Conservation (phyloP, 2,113 vertebrate genomes). For the Xenus cinereus region DNA sequence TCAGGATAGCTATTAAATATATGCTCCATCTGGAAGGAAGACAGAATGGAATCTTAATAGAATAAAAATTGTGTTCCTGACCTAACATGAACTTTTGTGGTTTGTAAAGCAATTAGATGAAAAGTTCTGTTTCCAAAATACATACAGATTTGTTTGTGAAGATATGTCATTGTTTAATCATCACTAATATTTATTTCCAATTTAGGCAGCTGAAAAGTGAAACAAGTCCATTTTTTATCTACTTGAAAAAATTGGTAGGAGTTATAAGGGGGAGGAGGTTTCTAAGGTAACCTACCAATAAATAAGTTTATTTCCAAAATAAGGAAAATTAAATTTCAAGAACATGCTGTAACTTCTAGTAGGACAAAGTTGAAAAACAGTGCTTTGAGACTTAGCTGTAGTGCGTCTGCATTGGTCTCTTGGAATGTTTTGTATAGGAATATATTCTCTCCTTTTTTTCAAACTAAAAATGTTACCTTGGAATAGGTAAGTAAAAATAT, state of each 20-base stretch:
- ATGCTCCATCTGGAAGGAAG: neutral
- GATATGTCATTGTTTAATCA: neutral
- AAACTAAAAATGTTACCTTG: neutral
- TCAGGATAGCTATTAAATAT: constrained; percentile 7
- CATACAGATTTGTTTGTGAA: neutral
- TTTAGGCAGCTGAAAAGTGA: constrained; percentile 10
- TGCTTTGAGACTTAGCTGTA: neutral
- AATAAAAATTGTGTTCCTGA: constrained; percentile 16
- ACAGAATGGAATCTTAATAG: neutral
- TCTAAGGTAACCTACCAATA: constrained; percentile 32
- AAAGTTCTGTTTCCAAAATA: constrained; percentile 3
- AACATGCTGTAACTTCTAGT: neutral
- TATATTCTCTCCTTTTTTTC: neutral
- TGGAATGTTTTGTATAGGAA: neutral
- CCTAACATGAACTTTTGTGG: neutral
- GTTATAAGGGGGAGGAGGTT: neutral
- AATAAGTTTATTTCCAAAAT: constrained; percentile 35
- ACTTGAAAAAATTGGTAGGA: neutral
- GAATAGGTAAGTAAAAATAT: neutral
- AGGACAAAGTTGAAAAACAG: neutral
- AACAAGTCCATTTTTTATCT: neutral
- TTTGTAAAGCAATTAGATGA: constrained; percentile 8
- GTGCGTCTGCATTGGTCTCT: neutral
- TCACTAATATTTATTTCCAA: neutral
- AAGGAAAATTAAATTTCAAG: neutral